These are phyloP conservation scores for Marronus borbonicus DNA, from an alignment of 2,888 invertebrate species.

Conservation along the genomic window DNA sequence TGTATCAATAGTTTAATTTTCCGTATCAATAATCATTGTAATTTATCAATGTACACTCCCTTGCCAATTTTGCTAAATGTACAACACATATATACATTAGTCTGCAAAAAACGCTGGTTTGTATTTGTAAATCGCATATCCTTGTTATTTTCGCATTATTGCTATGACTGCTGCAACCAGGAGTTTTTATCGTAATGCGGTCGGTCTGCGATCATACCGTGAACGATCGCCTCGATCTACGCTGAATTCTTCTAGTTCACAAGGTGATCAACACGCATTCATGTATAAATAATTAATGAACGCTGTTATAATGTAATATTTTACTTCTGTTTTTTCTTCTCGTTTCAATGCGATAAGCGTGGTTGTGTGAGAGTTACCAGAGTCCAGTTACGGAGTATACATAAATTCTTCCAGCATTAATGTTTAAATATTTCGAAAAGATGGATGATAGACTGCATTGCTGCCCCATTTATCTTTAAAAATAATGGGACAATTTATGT, in stretches of 20 bases:
- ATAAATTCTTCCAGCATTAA: slow-evolving; percentile 3
- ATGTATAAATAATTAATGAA: slow-evolving; percentile 46
- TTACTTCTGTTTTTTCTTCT: slow-evolving; percentile 21
- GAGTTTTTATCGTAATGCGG: slow-evolving; percentile 3
- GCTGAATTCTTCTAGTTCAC: slow-evolving; percentile 44
- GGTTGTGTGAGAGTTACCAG: too few relatives aligned
- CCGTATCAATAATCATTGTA: slow-evolving; percentile 42
- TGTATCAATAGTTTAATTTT: slow-evolving; percentile 33
- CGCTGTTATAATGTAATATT: slow-evolving; percentile 30
- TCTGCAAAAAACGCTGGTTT: background rate
- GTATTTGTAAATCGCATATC: slow-evolving; percentile 36
- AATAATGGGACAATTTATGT: too few relatives aligned
- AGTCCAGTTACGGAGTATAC: background rate
- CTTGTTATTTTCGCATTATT: slow-evolving; percentile 32
- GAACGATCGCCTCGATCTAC: slow-evolving; percentile 24
- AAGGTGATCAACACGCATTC: slow-evolving; percentile 52
- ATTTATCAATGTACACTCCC: slow-evolving; percentile 39
- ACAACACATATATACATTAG: slow-evolving; percentile 16
- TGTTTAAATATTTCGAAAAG: background rate
- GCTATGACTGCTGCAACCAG: background rate
- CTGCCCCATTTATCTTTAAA: too few relatives aligned
- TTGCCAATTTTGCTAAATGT: slow-evolving; percentile 23
- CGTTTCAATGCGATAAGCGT: slow-evolving; percentile 30
- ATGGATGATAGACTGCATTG: background rate
- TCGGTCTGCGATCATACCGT: background rate